Conservation (phyloP, 2,888 invertebrate genomes). For the Drosophila anomalata region DNA sequence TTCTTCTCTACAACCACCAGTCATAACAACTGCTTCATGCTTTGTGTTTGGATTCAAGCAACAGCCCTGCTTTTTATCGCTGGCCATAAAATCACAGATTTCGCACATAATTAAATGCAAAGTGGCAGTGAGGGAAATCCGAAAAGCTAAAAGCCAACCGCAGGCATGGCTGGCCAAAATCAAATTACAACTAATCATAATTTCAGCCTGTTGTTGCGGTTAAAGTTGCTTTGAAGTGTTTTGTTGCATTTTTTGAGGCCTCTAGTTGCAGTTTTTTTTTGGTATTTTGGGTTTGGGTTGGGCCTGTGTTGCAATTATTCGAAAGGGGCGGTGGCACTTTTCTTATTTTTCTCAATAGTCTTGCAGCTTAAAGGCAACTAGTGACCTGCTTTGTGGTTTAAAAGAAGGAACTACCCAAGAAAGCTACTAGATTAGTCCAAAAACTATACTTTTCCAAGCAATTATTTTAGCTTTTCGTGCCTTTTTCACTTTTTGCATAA, state of each 20-base stretch:
- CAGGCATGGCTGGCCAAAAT: constrained; percentile 48
- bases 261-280: constrained; percentile 27
- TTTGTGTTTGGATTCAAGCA: constrained; percentile 44
- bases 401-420: too few relatives aligned
- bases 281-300: background rate
- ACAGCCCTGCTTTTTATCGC: constrained; percentile 29
- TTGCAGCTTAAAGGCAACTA: constrained; percentile 21
- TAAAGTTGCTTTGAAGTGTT: constrained; percentile 43
- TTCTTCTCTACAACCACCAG: background rate
- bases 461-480: constrained; percentile 13
- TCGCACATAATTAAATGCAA: constrained; percentile 53
- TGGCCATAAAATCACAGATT: constrained; percentile 43
- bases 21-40: background rate
- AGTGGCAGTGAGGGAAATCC: constrained; percentile 17
- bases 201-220: constrained; percentile 35
- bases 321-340: constrained; percentile 52
- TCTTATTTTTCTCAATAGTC: constrained; percentile 14
- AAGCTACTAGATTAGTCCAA: too few relatives aligned
- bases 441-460: background rate
- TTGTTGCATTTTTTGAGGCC: constrained; percentile 24
- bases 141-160: constrained; percentile 4
- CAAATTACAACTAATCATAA: constrained; percentile 66
- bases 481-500: constrained; percentile 24
- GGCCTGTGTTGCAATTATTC: constrained; percentile 52
- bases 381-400: background rate